Evolutionary conservation across 30 jellyfish, hydroid and myxozoan genomes (phyloP).

Genomic region (Hydractinia symbiolongicarpus): DNA sequence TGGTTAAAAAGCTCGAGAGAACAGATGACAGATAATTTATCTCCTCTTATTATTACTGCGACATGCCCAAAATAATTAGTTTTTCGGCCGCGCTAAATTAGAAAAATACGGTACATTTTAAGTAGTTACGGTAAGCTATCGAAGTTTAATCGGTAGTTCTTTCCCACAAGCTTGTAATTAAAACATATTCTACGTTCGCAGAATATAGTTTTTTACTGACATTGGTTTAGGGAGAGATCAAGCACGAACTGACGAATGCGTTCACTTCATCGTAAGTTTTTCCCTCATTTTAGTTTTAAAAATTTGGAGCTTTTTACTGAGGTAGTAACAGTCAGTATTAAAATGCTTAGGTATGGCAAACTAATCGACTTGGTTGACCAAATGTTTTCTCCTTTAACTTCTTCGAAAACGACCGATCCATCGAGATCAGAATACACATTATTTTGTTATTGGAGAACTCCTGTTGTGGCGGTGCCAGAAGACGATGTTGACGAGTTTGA

Average conservation of each 20-base stretch:
- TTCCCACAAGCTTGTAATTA: too few relatives aligned
- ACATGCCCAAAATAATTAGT: too few relatives aligned
- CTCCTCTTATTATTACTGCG: too few relatives aligned
- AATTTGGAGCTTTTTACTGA: too few relatives aligned
- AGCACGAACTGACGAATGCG: constrained; percentile 84
- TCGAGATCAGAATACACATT: constrained; percentile 62
- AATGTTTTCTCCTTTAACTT: constrained; percentile 74
- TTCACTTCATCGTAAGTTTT: constrained; percentile 86
- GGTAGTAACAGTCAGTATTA: background rate
- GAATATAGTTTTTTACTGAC: background rate
- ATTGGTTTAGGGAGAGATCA: constrained; percentile 82
- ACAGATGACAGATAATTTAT: too few relatives aligned
- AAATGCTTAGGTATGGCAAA: constrained; percentile 48
- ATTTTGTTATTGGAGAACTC: constrained; percentile 83
- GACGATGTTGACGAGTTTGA: constrained; percentile 24
- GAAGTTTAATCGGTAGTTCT: too few relatives aligned
- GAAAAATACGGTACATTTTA: too few relatives aligned
- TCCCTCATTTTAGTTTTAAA: background rate
- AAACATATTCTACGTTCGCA: background rate
- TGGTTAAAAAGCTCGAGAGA: too few relatives aligned
- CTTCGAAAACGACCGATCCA: constrained; percentile 40
- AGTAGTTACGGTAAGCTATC: too few relatives aligned
- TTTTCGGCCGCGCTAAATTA: too few relatives aligned
- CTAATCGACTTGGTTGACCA: constrained; percentile 85
- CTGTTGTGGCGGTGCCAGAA: constrained; percentile 19